Conservation (phyloP, 2,113 vertebrate genomes). For the Menura novaehollandiae region DNA sequence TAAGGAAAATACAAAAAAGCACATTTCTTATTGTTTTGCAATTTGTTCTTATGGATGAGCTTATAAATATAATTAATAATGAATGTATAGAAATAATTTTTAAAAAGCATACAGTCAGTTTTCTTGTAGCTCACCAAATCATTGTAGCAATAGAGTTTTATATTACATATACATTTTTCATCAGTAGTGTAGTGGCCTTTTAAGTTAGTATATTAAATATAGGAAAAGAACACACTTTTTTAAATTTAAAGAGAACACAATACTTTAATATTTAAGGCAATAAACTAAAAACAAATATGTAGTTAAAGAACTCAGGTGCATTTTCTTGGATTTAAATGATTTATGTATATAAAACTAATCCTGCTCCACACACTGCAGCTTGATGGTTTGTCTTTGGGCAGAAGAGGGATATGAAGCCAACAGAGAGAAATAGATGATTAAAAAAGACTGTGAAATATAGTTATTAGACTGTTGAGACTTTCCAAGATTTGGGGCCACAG, state of each 20-base stretch:
- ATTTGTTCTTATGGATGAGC: not conserved
- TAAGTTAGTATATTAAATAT: not conserved
- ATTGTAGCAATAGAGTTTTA: not conserved
- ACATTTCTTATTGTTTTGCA: not conserved
- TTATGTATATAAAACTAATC: not conserved
- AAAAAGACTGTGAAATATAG: not conserved
- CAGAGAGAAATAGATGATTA: not conserved
- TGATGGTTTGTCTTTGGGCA: not conserved
- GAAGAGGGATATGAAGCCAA: not conserved
- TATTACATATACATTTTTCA: not conserved
- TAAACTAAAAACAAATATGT: not conserved
- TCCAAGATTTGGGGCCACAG: not conserved
- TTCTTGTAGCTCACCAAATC: not conserved
- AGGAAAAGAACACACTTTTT: not conserved
- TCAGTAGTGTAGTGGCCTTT: not conserved
- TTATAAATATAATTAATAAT: not conserved
- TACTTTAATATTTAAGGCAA: not conserved
- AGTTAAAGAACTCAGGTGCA: not conserved
- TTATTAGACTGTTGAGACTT: not conserved
- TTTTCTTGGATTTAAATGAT: not conserved
- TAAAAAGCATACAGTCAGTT: not conserved
- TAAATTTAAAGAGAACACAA: not conserved
- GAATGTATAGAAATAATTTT: not conserved
- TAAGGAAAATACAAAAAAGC: not conserved
- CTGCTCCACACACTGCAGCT: not conserved